Evolutionary conservation across 2,113 vertebrate species (phyloP).

Genomic region (Melanerpes formicivorus): DNA sequence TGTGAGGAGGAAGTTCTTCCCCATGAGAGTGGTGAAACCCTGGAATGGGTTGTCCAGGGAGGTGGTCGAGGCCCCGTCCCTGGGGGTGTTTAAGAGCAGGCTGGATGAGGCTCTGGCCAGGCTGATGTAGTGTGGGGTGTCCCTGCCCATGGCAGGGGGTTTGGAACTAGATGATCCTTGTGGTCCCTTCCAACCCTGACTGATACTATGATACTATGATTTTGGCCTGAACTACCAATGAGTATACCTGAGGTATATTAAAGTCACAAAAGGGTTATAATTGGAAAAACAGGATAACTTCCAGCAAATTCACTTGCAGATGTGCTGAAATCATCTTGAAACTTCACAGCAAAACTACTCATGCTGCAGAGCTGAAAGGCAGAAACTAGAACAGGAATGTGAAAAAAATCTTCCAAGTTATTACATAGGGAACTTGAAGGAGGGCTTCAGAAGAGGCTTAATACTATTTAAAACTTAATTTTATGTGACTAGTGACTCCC

Average conservation of each 20-base stretch:
- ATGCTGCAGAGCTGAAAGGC: neutral
- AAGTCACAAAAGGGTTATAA: neutral
- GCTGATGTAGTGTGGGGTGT: too few species aligned
- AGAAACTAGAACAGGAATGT: neutral
- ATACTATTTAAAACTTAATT: neutral
- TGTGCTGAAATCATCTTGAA: neutral
- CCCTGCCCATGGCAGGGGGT: too few species aligned
- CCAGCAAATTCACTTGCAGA: neutral
- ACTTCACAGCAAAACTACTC: neutral
- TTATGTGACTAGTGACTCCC: neutral
- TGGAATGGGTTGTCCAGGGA: too few species aligned
- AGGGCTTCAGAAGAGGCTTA: neutral
- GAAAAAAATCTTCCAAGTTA: neutral
- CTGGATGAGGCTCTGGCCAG: too few species aligned
- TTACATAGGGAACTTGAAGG: neutral
- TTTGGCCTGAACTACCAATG: neutral
- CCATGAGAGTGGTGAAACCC: too few species aligned
- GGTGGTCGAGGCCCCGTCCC: too few species aligned
- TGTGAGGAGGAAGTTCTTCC: too few species aligned
- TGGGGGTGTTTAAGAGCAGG: too few species aligned
- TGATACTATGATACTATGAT: neutral
- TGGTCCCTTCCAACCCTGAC: too few species aligned
- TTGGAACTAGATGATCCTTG: too few species aligned
- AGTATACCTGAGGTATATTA: neutral
- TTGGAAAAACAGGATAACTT: neutral